Evolutionary conservation across 2,113 vertebrate genomes (phyloP).

Genomic region (Lepisosteus osseus): DNA sequence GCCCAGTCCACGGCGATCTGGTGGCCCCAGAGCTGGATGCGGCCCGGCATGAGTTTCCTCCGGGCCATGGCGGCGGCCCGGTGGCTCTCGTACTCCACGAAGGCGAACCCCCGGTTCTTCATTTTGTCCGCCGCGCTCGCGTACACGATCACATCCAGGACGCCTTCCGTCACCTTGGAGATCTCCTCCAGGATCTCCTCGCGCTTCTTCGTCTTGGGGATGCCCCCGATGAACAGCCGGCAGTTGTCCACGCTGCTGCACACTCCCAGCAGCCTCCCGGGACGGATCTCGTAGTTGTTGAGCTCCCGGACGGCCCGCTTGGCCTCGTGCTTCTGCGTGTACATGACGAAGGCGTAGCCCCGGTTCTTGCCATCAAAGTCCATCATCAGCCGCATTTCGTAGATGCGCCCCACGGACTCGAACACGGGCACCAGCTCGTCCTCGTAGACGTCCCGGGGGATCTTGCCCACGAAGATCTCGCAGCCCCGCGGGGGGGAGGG

Average conservation of each 20-base stretch:
- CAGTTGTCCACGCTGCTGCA: slow-evolving; percentile 98
- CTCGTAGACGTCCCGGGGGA: slow-evolving; percentile 93
- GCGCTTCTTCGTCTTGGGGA: slow-evolving; percentile 98
- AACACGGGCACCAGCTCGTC: slow-evolving; percentile 95
- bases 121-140: slow-evolving; percentile 97
- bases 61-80: slow-evolving; percentile 95
- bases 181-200: slow-evolving; percentile 98
- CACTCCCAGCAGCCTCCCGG: slow-evolving; percentile 89
- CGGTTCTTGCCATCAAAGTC: slow-evolving; percentile 98
- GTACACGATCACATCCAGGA: slow-evolving; percentile 95
- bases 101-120: slow-evolving; percentile 98
- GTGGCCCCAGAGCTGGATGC: slow-evolving; percentile 96
- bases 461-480: slow-evolving; percentile 97
- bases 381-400: slow-evolving; percentile 99
- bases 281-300: slow-evolving; percentile 95
- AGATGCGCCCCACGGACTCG: slow-evolving; percentile 87
- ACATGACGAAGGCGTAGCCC: slow-evolving; percentile 94
- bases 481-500: slow-evolving; percentile 87
- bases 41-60: slow-evolving; percentile 94
- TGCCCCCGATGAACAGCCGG: slow-evolving; percentile 96
- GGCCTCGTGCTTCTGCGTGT: slow-evolving; percentile 90
- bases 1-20: slow-evolving; percentile 99
- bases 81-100: slow-evolving; percentile 96
- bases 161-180: slow-evolving; percentile 93
- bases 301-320: slow-evolving; percentile 93